Evolutionary conservation across 2,113 vertebrate species (phyloP).

Genomic region (Petaurus breviceps): DNA sequence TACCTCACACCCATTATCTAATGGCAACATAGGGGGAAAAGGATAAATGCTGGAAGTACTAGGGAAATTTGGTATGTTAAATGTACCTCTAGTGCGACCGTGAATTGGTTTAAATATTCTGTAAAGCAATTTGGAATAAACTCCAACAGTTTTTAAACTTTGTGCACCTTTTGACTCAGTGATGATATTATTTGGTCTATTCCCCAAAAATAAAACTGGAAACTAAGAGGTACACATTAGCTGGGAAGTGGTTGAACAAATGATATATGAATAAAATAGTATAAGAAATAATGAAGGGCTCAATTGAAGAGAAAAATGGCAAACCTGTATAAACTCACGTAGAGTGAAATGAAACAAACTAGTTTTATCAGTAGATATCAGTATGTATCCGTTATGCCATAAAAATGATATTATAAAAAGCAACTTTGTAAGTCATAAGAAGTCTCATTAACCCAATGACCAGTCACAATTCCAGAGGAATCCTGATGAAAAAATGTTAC

Average conservation of each 20-base stretch:
- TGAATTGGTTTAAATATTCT: background rate
- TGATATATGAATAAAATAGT: background rate
- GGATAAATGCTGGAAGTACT: background rate
- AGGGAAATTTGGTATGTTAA: background rate
- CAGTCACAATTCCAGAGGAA: background rate
- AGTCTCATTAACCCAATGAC: background rate
- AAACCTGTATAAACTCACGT: background rate
- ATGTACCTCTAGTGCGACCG: background rate
- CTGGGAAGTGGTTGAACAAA: background rate
- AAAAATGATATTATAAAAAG: background rate
- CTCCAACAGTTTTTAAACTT: background rate
- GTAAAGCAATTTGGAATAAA: background rate
- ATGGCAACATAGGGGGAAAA: background rate
- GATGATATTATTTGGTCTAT: background rate
- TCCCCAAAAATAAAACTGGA: background rate
- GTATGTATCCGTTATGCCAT: too few species aligned
- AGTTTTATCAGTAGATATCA: too few species aligned
- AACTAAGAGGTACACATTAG: background rate
- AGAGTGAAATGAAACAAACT: background rate
- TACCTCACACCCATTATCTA: background rate
- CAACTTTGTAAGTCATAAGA: background rate
- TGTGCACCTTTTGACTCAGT: background rate
- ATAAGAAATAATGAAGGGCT: background rate
- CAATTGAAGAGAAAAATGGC: background rate
- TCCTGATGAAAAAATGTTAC: background rate